These are phyloP conservation scores for Xenotilapia leptura DNA, from an alignment of 2,113 vertebrate genomes.

Conservation along the genomic window DNA sequence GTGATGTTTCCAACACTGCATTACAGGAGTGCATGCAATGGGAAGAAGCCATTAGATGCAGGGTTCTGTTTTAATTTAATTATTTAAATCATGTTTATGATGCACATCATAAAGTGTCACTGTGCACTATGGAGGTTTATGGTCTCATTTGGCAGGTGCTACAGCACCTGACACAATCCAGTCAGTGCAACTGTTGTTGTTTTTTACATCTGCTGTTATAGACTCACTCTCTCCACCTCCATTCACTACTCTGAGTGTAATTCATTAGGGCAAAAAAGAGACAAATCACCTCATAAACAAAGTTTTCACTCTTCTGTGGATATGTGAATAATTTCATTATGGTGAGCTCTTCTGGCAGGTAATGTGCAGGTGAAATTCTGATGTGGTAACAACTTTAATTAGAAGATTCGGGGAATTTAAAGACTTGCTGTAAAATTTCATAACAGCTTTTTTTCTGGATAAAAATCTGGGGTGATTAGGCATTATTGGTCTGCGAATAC, in stretches of 20 bases:
- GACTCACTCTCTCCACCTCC: background rate
- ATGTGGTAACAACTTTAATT: background rate
- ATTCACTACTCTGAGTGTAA: background rate
- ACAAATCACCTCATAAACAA: background rate
- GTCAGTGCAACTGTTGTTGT: background rate
- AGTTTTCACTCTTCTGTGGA: background rate
- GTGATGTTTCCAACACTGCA: background rate
- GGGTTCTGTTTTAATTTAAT: background rate
- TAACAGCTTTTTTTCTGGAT: background rate
- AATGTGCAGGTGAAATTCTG: background rate
- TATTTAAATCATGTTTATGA: background rate
- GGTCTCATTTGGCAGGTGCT: background rate
- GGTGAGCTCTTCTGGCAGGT: background rate
- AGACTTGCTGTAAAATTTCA: background rate
- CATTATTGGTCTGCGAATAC: background rate
- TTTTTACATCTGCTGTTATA: background rate
- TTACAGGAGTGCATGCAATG: background rate
- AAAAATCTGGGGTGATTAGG: background rate
- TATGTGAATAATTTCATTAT: background rate
- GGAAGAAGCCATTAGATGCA: background rate
- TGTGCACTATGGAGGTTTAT: background rate
- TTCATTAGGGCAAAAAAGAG: background rate
- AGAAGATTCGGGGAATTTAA: background rate
- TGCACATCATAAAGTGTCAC: background rate
- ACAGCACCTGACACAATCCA: background rate